Conservation (phyloP, 1,140 invertebrate species). For the Elymnias hypermnestra region DNA sequence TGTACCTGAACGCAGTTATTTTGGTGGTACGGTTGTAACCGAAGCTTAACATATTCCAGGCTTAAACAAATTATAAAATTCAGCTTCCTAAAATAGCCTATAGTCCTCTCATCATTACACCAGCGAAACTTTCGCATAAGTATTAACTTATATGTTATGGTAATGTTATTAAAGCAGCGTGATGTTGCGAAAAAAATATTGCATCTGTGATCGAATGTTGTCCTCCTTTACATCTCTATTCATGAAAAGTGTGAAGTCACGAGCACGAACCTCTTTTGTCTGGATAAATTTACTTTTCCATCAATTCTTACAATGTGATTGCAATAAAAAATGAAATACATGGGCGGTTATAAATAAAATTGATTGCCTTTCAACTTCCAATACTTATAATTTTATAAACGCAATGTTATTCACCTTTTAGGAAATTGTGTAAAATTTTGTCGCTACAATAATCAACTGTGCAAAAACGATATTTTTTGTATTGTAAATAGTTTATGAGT, state of each 20-base stretch:
- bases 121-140: not conserved
- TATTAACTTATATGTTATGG: not conserved
- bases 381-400: too few relatives aligned
- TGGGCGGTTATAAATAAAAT: not conserved
- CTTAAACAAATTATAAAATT: too few relatives aligned
- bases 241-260: conserved; percentile 17
- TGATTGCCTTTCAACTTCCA: not conserved
- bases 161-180: not conserved
- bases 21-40: too few relatives aligned
- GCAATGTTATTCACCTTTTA: too few relatives aligned
- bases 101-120: too few relatives aligned
- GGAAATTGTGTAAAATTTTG: too few relatives aligned
- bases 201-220: conserved; percentile 4
- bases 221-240: conserved; percentile 15
- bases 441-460: too few relatives aligned
- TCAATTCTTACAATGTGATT: conserved; percentile 4
- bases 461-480: too few relatives aligned
- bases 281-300: conserved; percentile 6
- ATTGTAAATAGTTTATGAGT: too few relatives aligned
- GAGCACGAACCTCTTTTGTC: conserved; percentile 8
- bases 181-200: conserved; percentile 9
- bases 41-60: too few relatives aligned
- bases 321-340: conserved; percentile 7
- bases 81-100: too few relatives aligned
- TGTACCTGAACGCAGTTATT: too few relatives aligned